phyloP scores from a whole-genome alignment of 2,888 invertebrate species.

The Coenonympha arcania region DNA sequence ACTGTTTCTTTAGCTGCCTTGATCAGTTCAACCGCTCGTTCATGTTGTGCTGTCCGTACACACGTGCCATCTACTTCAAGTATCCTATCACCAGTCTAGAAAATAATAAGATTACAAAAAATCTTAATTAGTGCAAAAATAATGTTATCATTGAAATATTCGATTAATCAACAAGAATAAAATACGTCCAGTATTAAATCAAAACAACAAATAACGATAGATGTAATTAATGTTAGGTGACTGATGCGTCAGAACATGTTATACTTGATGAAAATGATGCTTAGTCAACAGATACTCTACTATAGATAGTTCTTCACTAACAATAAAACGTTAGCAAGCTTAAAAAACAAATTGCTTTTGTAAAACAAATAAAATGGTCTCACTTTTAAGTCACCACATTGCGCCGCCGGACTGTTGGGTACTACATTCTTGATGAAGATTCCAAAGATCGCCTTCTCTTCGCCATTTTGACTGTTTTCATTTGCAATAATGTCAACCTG shows the following conservation, averaged over 20 bases:
- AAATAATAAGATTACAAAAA: neutral
- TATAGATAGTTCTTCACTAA: too few relatives aligned
- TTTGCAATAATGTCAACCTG: conserved; percentile 84
- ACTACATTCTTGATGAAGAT: conserved; percentile 99
- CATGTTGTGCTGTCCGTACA: conserved; percentile 92
- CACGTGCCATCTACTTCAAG: conserved; percentile 93
- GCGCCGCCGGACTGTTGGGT: conserved; percentile 93
- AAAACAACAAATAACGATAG: too few relatives aligned
- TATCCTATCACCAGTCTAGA: conserved; percentile 89
- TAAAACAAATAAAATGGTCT: conserved; percentile 27
- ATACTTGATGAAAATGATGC: too few relatives aligned
- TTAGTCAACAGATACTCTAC: too few relatives aligned
- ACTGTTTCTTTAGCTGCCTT: conserved; percentile 92
- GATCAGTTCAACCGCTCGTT: conserved; percentile 94
- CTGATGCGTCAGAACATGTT: too few relatives aligned
- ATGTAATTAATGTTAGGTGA: too few relatives aligned
- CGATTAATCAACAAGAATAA: too few relatives aligned
- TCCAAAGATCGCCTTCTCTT: conserved; percentile 87
- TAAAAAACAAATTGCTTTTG: neutral
- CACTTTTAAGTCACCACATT: conserved; percentile 89
- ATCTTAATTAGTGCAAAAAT: neutral
- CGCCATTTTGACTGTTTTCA: conserved; percentile 76
- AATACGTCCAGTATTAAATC: too few relatives aligned
- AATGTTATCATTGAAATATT: neutral
- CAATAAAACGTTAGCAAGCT: neutral